Evolutionary conservation across 2,797 vertebrate genomes (phyloP).

Genomic region (Bovichtus diacanthus): DNA sequence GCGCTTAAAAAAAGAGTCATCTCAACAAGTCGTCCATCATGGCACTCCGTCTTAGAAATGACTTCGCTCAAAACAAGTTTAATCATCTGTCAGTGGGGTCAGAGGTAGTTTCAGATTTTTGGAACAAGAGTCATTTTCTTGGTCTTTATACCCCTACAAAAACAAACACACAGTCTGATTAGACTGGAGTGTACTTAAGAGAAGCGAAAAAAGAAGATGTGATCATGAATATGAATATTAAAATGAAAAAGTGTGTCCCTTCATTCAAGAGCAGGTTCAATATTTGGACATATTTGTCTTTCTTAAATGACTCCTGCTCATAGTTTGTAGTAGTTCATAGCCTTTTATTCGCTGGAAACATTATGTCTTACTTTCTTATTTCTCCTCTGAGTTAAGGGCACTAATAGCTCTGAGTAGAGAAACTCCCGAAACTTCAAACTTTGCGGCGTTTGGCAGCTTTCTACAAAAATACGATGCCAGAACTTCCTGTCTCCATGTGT

Average conservation of each 20-base stretch:
- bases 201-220: background rate
- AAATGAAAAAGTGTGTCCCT: background rate
- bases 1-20: slow-evolving; percentile 34
- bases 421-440: slow-evolving; percentile 63
- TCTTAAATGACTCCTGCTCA: background rate
- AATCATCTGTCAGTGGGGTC: background rate
- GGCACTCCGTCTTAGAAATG: background rate
- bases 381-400: slow-evolving; percentile 29
- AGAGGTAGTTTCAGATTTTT: background rate
- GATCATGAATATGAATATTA: background rate
- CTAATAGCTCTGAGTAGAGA: slow-evolving; percentile 34
- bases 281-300: background rate
- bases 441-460: slow-evolving; percentile 71
- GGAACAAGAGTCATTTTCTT: background rate
- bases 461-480: slow-evolving; percentile 60
- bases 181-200: background rate
- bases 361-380: slow-evolving; percentile 2
- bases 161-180: background rate
- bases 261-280: slow-evolving; percentile 11
- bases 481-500: slow-evolving; percentile 67
- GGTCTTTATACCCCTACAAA: background rate
- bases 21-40: slow-evolving; percentile 48
- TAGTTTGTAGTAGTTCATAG: slow-evolving; percentile 3
- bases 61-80: slow-evolving; percentile 14
- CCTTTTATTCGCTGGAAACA: background rate